Base-by-base conservation (phyloP, 2,113 vertebrate genomes). In the Pavo muticus region DNA sequence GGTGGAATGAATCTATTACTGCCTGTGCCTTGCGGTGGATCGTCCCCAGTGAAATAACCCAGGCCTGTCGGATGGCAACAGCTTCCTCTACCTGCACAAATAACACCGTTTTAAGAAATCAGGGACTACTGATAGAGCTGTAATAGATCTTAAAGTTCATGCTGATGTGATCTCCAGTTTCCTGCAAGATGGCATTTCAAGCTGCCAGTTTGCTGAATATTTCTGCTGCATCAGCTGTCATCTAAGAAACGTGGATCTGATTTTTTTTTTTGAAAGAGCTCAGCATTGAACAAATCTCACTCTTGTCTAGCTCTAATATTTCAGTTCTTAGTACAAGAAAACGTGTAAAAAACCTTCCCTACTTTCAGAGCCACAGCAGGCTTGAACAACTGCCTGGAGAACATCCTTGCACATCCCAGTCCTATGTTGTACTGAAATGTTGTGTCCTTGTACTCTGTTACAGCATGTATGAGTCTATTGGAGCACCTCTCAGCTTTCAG, bases 131-230 rank as follows among this genome's bases (percentile, higher is more conserved):
- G 92, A 94, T 90, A 88, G 52, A 85, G 56, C 10, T 68, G 90
- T 84, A 96, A 96, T 92, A 76, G 75, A 87, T 96, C 83, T 93
- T 59, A 81, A 93, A 95, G 93, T 68, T 77, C 74, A 70, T 79
- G 83, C 61, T 90, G 87, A 95, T 96, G 88, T 91, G 70, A 94
- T 94, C 96, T 96, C 72, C 80, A 1, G 12, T 79, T 89, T 67
- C 45, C 19, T 65, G 84, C 8, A 3, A 80, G 19, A 61, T 75
- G 84, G 75, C 71, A 56, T 92, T 93, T 96, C 85, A 96, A 63
- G 80, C 65, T 3, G 10, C 65, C 57, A 5, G 56, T 10, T 18
- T 0, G 1, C 35, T 40, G 75, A 87, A 52, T 63, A 70, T 91
- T 93, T 91, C 94, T 78, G 71, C 68, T 48, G 81, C 65, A 64